Base-by-base conservation (phyloP, 2,888 invertebrate genomes). In the Drosophila nr. perissopoda region DNA sequence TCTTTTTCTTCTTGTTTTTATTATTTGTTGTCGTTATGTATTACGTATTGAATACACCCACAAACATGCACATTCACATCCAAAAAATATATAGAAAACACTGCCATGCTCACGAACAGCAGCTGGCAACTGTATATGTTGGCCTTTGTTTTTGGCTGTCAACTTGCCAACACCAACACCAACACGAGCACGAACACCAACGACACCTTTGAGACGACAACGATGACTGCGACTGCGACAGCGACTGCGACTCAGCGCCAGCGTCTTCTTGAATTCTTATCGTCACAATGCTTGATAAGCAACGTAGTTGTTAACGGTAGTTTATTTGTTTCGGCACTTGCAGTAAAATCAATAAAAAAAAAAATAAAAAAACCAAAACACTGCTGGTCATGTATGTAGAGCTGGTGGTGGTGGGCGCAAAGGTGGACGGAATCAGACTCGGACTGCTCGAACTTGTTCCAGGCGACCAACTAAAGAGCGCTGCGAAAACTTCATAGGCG, bases 401-500 rank as follows among this genome's bases (percentile, higher is more conserved):
- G 45, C 45, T 25, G 11, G 5, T 11, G 21, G 33, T 36, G 38
- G 27, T 54, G 5, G 49, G 10, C 51, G 53, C 52, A 27, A 34
- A 38, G 61, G 38, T 58, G 49, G 42, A 65, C 74, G 56, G 54
- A 62, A 66, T 73, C 57, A 36, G 27, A 60, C 38, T 25, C 78
- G 62, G 75, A 80, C 76, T 62, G 76, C 76, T 66, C 71, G 71
- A 60, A 80, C 71, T 77, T 80, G 61, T 77, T 77, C 76, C 78
- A 81, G 78, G 73, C 78, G 54, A 62, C 54, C 73, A 81, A 81
- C 81, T 81, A 64, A 81, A 77, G 71, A 75, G 76, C 82, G 48
- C 83, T 63, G 70, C 69, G 64, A 67, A 58, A 77, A 61, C 74
- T 69, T 64, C 61, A 25, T 60, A 69, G 74, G 77, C 83, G 80